These are phyloP conservation scores for Callyntrura guangdongensis DNA, from an alignment of 2,888 invertebrate genomes.

Conservation along the genomic window DNA sequence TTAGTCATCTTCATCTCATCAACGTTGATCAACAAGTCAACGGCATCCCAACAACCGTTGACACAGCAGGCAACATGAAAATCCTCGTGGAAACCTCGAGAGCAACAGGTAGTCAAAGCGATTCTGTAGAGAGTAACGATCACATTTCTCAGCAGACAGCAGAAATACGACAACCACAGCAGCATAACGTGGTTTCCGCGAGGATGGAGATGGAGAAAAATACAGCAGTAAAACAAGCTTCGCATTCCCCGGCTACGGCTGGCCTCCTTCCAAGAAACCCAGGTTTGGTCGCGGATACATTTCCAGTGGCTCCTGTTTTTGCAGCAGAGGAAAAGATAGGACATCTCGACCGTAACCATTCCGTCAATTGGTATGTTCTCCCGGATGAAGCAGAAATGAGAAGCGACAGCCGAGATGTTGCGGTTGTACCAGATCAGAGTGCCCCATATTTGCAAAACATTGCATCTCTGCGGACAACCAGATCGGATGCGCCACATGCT, in stretches of 20 bases:
- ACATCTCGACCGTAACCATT: conserved; percentile 28
- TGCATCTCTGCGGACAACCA: background rate
- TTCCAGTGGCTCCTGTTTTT: conserved; percentile 6
- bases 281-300: conserved; percentile 24
- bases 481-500: conserved; percentile 1
- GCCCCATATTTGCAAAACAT: conserved; percentile 59
- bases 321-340: background rate
- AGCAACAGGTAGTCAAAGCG: conserved; percentile 75
- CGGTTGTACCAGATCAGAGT: conserved; percentile 48
- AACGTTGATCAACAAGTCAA: conserved; percentile 71
- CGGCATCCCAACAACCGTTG: conserved; percentile 40
- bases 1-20: conserved; percentile 68
- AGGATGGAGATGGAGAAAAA: conserved; percentile 38
- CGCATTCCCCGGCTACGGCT: background rate
- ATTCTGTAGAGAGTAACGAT: conserved; percentile 3
- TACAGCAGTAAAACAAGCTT: conserved; percentile 21
- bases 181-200: background rate
- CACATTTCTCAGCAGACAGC: conserved; percentile 20
- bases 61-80: conserved; percentile 28
- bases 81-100: conserved; percentile 57
- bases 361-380: conserved; percentile 30
- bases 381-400: conserved; percentile 44
- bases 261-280: conserved; percentile 14
- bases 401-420: conserved; percentile 10
- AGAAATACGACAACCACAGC: background rate